Evolutionary conservation across 2,113 vertebrate species (phyloP), one percentile per base, ranked within the genome.

Genomic region (Diphyllodes magnificus): DNA sequence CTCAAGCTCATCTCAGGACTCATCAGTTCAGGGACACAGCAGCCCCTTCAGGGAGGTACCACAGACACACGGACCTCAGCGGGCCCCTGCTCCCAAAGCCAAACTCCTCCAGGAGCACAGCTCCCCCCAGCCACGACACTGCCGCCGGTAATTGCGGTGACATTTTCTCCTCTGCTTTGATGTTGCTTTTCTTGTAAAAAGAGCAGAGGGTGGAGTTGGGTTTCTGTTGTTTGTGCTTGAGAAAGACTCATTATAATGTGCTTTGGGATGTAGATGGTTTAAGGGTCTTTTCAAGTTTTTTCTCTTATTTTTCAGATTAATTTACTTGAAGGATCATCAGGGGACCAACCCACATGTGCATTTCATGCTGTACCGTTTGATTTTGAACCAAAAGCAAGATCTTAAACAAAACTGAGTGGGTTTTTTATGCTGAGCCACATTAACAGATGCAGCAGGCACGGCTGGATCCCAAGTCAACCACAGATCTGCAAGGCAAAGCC

Each of bases 1-100:
- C 72, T 6, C 9, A 11, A 33, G 7, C 19, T 17, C 59, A 2
- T 12, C 50, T 9, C 53, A 2, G 5, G 66, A 28, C 28, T 10
- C 8, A 0, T 4, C 19, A 7, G 9, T 3, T 17, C 0, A 2
- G 23, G 79, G 18, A 1, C 33, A 0, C 30, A 0, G 4, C 13
- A 54, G 0, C 1, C 0, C 2, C n/a, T 35, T 2, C 23, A 2
- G 49, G 65, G 65, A 68, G 50, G 44, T 1, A 2, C 3, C 51
- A 2, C 13, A 15, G 40, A 11, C 78, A 20, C 64, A 0, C 60
- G 12, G 7, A 9, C 9, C 72, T 6, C 39, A 1, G 1, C 0
- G 5, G 49, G 44, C 28, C n/a, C 5, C 11, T 0, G 21, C 37
- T 60, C 80, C 3, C 3, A 20, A 56, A 51, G 0, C 15, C 73